Evolutionary conservation across 2,888 invertebrate species (phyloP).

Genomic region (Platycheirus rosarum): DNA sequence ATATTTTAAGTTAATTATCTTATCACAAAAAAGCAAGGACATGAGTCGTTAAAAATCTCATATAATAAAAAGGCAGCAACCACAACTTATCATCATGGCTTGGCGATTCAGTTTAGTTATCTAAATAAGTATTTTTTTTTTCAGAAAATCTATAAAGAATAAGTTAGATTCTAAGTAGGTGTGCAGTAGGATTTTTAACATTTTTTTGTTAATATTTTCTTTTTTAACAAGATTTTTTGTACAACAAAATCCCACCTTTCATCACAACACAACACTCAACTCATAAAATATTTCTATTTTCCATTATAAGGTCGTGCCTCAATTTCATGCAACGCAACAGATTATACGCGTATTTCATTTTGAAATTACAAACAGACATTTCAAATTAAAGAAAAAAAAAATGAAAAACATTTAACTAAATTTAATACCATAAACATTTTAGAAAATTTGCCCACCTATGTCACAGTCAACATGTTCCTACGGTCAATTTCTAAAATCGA

Average conservation of each 20-base stretch:
- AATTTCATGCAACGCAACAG: conserved; percentile 16
- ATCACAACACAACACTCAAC: too few species aligned
- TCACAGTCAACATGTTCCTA: conserved; percentile 96
- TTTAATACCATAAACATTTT: conserved; percentile 80
- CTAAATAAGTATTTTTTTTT: conserved; percentile 76
- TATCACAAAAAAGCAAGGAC: too few species aligned
- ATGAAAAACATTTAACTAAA: conserved; percentile 66
- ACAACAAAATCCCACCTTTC: too few species aligned
- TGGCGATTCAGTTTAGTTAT: background rate
- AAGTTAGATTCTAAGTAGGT: conserved; percentile 37
- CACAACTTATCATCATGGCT: too few species aligned
- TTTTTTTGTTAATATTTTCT: too few species aligned
- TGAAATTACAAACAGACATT: conserved; percentile 37
- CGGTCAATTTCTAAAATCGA: conserved; percentile 99
- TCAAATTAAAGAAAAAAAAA: conserved; percentile 48
- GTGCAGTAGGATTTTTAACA: too few species aligned
- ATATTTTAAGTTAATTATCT: too few species aligned
- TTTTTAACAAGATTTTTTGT: too few species aligned
- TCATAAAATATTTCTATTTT: too few species aligned
- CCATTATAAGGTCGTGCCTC: conserved; percentile 1
- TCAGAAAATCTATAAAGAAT: conserved; percentile 53
- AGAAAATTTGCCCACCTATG: conserved; percentile 93
- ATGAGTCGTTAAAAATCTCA: too few species aligned
- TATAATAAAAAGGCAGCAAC: too few species aligned
- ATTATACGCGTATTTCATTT: conserved; percentile 15